Evolutionary conservation across 64 coral and sea anemone species (phyloP).

Genomic region (Montipora foliosa): DNA sequence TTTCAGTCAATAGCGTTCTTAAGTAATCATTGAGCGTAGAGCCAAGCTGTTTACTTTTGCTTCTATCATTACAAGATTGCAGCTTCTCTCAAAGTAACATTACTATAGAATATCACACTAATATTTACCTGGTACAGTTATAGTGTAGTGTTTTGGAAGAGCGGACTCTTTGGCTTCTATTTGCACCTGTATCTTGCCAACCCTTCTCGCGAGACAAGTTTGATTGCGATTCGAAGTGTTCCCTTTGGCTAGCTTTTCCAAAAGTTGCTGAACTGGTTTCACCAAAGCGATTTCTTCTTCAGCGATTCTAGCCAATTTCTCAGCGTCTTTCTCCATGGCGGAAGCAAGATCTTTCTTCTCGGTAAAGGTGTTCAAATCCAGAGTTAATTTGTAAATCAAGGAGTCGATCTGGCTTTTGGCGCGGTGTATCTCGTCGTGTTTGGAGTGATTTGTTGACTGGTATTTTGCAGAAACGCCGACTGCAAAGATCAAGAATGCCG

Average conservation of each 20-base stretch:
- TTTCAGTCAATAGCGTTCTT: no score
- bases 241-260: background rate
- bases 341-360: background rate
- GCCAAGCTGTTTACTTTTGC: no score
- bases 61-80: no score
- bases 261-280: background rate
- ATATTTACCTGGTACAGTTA: constrained; percentile 2
- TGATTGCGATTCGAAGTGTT: background rate
- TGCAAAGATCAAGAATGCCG: background rate
- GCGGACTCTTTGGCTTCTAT: background rate
- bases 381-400: background rate
- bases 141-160: background rate
- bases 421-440: background rate
- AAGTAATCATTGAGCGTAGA: no score
- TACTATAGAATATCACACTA: background rate
- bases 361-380: constrained; percentile 15
- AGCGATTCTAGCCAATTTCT: background rate
- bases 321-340: background rate
- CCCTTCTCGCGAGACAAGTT: background rate
- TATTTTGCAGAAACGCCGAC: background rate
- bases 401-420: constrained; percentile 31
- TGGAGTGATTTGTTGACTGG: background rate
- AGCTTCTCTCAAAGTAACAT: background rate
- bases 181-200: background rate
- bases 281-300: background rate